These are phyloP conservation scores for Acromyrmex echinatior DNA, from an alignment of 1,140 invertebrate species.

Conservation along the genomic window DNA sequence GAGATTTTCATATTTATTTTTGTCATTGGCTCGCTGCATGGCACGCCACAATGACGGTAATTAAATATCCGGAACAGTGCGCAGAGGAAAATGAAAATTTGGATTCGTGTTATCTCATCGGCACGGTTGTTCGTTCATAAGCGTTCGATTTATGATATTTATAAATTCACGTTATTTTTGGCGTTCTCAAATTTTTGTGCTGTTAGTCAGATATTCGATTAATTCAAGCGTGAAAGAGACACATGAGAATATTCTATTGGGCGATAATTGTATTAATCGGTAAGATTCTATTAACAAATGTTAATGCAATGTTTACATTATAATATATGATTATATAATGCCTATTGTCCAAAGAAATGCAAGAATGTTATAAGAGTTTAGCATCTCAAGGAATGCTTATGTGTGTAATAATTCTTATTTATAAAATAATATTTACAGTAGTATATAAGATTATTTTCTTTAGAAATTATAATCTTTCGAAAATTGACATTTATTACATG, in stretches of 20 bases:
- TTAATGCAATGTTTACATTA: constrained; percentile 20
- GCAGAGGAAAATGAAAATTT: constrained; percentile 18
- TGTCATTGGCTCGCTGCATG: not conserved
- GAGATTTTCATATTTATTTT: constrained; percentile 56
- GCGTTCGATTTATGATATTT: constrained; percentile 26
- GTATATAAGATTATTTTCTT: not conserved
- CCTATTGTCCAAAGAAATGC: not conserved
- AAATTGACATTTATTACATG: not conserved
- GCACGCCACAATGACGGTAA: constrained; percentile 43
- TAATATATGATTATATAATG: not conserved
- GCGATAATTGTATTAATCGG: not conserved
- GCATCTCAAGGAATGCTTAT: not conserved
- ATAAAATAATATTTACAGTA: not conserved
- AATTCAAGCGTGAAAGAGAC: constrained; percentile 24
- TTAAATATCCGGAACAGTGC: constrained; percentile 42
- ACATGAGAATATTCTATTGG: not conserved
- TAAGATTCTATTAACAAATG: not conserved
- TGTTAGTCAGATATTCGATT: constrained; percentile 11
- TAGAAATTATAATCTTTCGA: not conserved
- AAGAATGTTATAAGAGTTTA: not conserved
- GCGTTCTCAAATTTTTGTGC: not conserved
- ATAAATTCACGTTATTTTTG: not conserved
- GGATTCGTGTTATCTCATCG: constrained; percentile 22
- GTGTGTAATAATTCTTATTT: too few species aligned
- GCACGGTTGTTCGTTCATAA: not conserved